Conservation (phyloP, 2,113 vertebrate genomes). For the Eira barbara region DNA sequence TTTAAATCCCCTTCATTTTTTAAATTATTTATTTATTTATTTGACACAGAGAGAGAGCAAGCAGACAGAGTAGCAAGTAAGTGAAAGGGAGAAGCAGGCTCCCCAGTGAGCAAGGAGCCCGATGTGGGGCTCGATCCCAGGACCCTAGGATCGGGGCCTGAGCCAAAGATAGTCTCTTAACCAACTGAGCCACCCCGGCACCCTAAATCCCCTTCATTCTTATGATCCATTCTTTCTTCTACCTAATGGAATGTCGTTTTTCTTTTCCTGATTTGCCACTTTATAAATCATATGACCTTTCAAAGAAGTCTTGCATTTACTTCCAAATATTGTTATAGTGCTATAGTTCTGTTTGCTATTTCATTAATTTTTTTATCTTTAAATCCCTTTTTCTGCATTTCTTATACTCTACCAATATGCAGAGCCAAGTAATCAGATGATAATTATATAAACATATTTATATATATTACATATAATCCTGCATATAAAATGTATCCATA, state of each 20-base stretch:
- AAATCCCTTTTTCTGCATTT: neutral
- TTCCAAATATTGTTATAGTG: neutral
- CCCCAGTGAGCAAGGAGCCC: too few species aligned
- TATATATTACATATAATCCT: neutral
- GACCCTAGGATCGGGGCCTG: too few species aligned
- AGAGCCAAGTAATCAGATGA: neutral
- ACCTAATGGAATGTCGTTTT: neutral
- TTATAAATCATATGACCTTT: neutral
- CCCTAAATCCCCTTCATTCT: neutral
- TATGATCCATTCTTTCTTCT: neutral
- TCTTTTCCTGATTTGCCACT: conserved; percentile 6
- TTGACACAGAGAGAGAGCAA: too few species aligned
- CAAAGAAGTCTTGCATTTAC: conserved; percentile 10
- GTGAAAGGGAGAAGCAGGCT: too few species aligned
- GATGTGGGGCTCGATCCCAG: too few species aligned
- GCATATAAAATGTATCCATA: neutral
- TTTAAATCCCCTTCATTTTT: neutral
- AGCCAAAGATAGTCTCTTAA: too few species aligned
- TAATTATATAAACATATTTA: neutral
- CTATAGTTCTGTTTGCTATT: neutral
- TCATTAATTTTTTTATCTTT: conserved; percentile 17
- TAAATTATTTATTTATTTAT: too few species aligned
- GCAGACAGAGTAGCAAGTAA: too few species aligned
- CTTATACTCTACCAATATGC: neutral
- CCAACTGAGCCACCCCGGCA: too few species aligned